These are phyloP conservation scores for Paratilapia polleni DNA, from an alignment of 2,113 vertebrate species.

Conservation along the genomic window DNA sequence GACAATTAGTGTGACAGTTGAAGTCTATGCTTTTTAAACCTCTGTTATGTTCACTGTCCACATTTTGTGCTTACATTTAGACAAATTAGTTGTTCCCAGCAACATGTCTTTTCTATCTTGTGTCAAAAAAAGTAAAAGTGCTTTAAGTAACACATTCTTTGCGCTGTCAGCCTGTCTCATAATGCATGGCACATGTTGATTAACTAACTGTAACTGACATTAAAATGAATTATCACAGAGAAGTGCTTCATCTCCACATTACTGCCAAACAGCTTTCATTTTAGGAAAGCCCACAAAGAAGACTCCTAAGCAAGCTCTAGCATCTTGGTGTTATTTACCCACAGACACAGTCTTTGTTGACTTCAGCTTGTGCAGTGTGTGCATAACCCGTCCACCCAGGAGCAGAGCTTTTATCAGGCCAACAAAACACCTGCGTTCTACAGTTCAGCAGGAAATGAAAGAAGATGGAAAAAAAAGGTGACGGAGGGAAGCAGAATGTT, in stretches of 20 bases:
- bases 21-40: neutral
- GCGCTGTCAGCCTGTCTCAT: neutral
- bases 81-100: neutral
- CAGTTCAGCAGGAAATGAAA: constrained; percentile 34
- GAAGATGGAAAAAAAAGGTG: neutral
- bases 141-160: neutral
- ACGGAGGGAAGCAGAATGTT: neutral
- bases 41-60: neutral
- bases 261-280: neutral
- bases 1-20: neutral
- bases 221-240: neutral
- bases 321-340: constrained; percentile 55
- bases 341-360: constrained; percentile 46
- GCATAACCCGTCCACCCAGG: constrained; percentile 21
- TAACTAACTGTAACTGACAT: neutral
- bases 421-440: constrained; percentile 66
- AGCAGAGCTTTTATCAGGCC: constrained; percentile 37
- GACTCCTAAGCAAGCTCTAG: neutral
- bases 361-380: constrained; percentile 51
- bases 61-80: neutral
- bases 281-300: neutral
- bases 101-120: neutral
- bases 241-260: neutral
- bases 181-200: neutral
- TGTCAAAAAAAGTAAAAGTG: neutral